Evolutionary conservation across 2,888 invertebrate species (phyloP), one percentile per base, ranked within the genome.

Genomic region (Aleiodes alternator): DNA sequence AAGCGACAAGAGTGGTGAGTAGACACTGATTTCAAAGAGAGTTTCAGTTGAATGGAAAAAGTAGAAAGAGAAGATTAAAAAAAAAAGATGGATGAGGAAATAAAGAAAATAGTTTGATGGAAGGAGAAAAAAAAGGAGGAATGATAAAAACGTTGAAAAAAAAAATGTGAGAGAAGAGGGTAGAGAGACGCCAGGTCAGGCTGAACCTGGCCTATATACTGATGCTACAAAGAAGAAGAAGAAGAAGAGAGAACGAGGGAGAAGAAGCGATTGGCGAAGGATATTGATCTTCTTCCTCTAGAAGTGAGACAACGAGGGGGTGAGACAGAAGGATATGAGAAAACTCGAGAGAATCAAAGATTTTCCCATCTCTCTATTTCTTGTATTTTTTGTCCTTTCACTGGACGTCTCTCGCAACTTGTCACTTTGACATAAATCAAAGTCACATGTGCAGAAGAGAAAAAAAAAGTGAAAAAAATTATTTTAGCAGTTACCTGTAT

Each of bases 261-360:
- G 55, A 59, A 56, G 75, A 77, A 77, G 77, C 76, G 75, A 78
- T 80, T 77, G 68, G 72, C 68, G 74, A 66, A 14, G 75, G 78
- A 78, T 80, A 80, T 80, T 80, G 79, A 80, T 80, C 78, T 74
- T 72, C 72, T 69, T 51, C 50, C n/a, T 71, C 48, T 8, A 31
- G n/a, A 34, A 55, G n/a, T 23, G 23, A 43, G 50, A 48, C 56
- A 69, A 38, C 11, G 31, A 53, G 53, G 29, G 29, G 38, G 11
- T 11, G 23, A 55, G 48, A 57, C 7, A 12, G 29, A 71, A 11
- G 43, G 11, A 16, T 64, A 14, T 64, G 48, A 64, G 43, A 64
- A 12, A 64, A 16, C 64, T 14, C 55, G 43, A 11, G 16, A 12
- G 34, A 53, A 12, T 11, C 23, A 9, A 43, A 4, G 23, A 11